Evolutionary conservation across 2,888 invertebrate species (phyloP).

Genomic region (Pegoplata infirma): DNA sequence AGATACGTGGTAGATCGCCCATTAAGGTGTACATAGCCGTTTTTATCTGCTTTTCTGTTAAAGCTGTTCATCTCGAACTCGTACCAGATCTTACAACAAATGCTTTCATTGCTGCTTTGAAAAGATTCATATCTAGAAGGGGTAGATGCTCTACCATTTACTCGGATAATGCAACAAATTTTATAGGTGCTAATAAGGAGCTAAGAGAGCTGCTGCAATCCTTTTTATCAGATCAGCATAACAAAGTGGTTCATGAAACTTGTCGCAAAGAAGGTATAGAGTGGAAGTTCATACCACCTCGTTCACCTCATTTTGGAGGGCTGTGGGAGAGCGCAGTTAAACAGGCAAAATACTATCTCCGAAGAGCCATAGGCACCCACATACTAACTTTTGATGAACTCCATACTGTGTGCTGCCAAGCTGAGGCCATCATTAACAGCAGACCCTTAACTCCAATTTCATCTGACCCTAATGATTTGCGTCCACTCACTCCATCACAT

Average conservation of each 20-base stretch:
- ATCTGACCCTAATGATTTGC: slow-evolving; percentile 17
- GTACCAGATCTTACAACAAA: slow-evolving; percentile 5
- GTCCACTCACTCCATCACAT: slow-evolving; percentile 24
- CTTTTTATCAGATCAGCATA: slow-evolving; percentile 29
- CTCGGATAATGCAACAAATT: slow-evolving; percentile 49
- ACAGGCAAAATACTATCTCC: slow-evolving; percentile 7
- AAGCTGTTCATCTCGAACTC: no score
- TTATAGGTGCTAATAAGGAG: slow-evolving; percentile 46
- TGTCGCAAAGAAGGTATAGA: no score
- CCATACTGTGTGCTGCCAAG: slow-evolving; percentile 43
- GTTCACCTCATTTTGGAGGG: slow-evolving; percentile 46
- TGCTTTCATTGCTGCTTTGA: slow-evolving; percentile 24
- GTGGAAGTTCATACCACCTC: no score
- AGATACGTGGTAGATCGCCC: not conserved
- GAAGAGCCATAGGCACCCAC: slow-evolving; percentile 11
- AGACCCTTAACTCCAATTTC: slow-evolving; percentile 40
- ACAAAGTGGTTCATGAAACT: not conserved
- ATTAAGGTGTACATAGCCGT: no score
- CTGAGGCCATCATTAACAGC: slow-evolving; percentile 42
- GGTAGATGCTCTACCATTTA: slow-evolving; percentile 20
- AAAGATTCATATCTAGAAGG: slow-evolving; percentile 23
- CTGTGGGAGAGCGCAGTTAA: slow-evolving; percentile 48
- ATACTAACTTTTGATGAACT: slow-evolving; percentile 31
- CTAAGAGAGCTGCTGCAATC: slow-evolving; percentile 19
- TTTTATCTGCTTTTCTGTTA: no score